Evolutionary conservation across 1,140 invertebrate species (phyloP), one percentile per base, ranked within the genome.

Genomic region (Drosophila bifasciata): DNA sequence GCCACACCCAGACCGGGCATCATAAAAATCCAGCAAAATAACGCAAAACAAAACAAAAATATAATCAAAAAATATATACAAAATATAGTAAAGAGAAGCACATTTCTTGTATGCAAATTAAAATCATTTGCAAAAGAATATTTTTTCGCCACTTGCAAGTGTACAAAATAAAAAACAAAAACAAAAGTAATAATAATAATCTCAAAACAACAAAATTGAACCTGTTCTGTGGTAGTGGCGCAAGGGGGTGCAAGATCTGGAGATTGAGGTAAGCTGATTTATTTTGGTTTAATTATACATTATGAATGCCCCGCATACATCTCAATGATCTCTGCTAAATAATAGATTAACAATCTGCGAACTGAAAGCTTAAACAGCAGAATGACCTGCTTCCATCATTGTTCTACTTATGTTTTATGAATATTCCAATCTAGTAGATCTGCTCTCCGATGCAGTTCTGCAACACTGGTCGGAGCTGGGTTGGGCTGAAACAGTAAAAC

Each of bases 221-320:
- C 70, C 70, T 73, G 70, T 73, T 73, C 44, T 61, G 39, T 51
- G 25, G 46, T 9, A 51, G 49, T 36, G 17, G 32, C 17, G 49
- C 19, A 19, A 25, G 56, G 25, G 46, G 39, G 55, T 16, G n/a
- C n/a, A n/a, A n/a, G n/a, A 44, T 55, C 57, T 53, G 40, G 36
- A 55, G 60, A 76, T 79, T 76, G 72, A 80, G 76, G 81, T 84
- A 84, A 84, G 77, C 80, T 86, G 67, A 86, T 84, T 80, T 79
- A 76, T 85, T 79, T 46, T 57, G 48, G 45, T 23, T 44, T 61
- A 75, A 71, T 60, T 53, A 76, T 58, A 76, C 49, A n/a, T n/a
- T n/a, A n/a, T n/a, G n/a, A n/a, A n/a, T n/a, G n/a, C n/a, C n/a
- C n/a, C n/a, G n/a, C n/a, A n/a, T 21, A 46, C 1, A 6, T 25